Conservation (phyloP, 2,888 invertebrate species). For the Tetrapedia diversipes region DNA sequence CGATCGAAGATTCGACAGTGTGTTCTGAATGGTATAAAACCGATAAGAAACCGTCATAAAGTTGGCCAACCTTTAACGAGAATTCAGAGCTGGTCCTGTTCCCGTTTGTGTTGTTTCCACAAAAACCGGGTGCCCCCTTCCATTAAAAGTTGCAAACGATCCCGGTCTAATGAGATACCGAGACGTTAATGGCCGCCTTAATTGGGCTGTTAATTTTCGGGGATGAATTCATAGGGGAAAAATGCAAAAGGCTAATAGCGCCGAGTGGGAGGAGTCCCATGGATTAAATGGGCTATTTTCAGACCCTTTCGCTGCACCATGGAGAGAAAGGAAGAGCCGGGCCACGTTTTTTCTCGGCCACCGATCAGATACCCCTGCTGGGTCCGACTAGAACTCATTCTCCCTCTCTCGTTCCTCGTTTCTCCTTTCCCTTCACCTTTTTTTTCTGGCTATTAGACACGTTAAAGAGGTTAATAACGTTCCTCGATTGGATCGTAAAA, state of each 20-base stretch:
- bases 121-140: conserved; percentile 71
- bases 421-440: not conserved
- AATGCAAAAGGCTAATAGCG: conserved; percentile 77
- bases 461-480: not conserved
- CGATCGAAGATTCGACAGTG: conserved; percentile 36
- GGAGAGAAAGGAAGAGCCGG: not conserved
- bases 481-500: too few relatives aligned
- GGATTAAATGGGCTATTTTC: conserved; percentile 77
- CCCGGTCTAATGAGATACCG: conserved; percentile 78
- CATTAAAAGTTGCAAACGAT: conserved; percentile 78
- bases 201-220: conserved; percentile 81
- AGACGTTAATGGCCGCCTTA: conserved; percentile 80
- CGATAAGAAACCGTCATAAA: conserved; percentile 66
- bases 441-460: conserved; percentile 5
- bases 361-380: conserved; percentile 30
- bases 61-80: conserved; percentile 59
- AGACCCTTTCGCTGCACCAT: conserved; percentile 55
- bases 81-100: conserved; percentile 51
- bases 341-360: conserved; percentile 49
- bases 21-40: conserved; percentile 38
- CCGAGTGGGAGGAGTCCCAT: conserved; percentile 70
- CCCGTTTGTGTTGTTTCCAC: conserved; percentile 52
- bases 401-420: not conserved
- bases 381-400: conserved; percentile 14
- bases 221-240: conserved; percentile 80